phyloP scores from a whole-genome alignment of 2,888 invertebrate genomes.

The Brassicogethes aeneus region DNA sequence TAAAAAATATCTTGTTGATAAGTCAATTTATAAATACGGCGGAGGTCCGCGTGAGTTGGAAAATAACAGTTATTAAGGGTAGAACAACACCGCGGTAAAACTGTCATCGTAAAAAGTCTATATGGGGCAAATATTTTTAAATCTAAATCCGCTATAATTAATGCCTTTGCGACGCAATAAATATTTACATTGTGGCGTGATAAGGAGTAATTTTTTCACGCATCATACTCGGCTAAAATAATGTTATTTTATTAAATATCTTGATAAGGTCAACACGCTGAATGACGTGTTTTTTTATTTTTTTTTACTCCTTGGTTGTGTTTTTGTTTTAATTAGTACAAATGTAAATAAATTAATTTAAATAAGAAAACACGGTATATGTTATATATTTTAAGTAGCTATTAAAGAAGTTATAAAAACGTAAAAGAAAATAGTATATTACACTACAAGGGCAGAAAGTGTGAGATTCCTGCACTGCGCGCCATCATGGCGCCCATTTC shows the following conservation, averaged over 20 bases:
- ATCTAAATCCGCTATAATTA: background rate
- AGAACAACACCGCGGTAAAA: background rate
- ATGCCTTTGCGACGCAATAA: background rate
- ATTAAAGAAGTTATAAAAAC: too few species aligned
- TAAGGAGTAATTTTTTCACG: constrained; percentile 1
- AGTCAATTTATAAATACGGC: background rate
- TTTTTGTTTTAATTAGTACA: background rate
- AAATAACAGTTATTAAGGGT: constrained; percentile 1
- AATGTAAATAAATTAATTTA: background rate
- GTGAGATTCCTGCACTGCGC: too few species aligned
- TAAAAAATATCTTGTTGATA: too few species aligned
- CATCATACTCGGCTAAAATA: background rate
- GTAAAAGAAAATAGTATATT: too few species aligned
- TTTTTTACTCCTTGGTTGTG: background rate
- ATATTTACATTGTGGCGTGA: constrained; percentile 1
- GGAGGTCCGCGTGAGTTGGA: background rate
- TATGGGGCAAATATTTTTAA: background rate
- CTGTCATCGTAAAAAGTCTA: background rate
- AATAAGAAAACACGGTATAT: too few species aligned
- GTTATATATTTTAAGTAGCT: too few species aligned
- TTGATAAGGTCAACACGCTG: background rate
- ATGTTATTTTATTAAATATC: background rate
- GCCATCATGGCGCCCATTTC: too few species aligned
- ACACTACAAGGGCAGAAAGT: too few species aligned
- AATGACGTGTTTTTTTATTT: background rate